Conservation (phyloP, 2,888 invertebrate species). For the Dyspetes luteomarginatus region DNA sequence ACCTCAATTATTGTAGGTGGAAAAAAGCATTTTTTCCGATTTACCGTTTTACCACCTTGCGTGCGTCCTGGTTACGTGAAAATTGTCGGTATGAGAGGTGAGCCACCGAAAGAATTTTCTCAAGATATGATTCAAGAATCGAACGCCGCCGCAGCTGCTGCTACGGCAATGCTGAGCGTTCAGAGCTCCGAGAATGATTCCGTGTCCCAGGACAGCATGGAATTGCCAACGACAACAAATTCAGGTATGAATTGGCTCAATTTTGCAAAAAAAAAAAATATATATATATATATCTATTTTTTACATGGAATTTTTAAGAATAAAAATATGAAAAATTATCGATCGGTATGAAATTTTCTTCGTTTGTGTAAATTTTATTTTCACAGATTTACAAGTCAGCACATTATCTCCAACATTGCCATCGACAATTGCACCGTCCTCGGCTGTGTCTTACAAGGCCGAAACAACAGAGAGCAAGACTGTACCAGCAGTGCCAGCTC, state of each 20-base stretch:
- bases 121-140: conserved; percentile 57
- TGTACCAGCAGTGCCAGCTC: conserved; percentile 76
- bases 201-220: conserved; percentile 78
- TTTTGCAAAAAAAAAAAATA: neutral
- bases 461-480: conserved; percentile 75
- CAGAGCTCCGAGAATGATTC: conserved; percentile 74
- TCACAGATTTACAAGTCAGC: conserved; percentile 84
- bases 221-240: conserved; percentile 72
- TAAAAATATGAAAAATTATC: too few relatives aligned
- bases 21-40: conserved; percentile 91
- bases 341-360: neutral
- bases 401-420: conserved; percentile 88
- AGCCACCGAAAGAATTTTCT: conserved; percentile 76
- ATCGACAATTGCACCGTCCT: conserved; percentile 85
- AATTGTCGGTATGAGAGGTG: conserved; percentile 90
- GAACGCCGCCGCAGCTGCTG: conserved; percentile 63
- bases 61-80: conserved; percentile 89
- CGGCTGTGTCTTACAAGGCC: conserved; percentile 81
- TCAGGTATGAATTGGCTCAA: conserved; percentile 69
- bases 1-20: conserved; percentile 90
- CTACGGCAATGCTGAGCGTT: neutral
- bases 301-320: neutral
- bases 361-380: conserved; percentile 15
- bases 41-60: conserved; percentile 90
- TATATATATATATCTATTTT: neutral